Percentiles rank a stretch among this genome's conserved stretches.
These are phyloP conservation scores for Parambassis ranga DNA, from an alignment of 2,797 vertebrate species.

Conservation along the genomic window DNA sequence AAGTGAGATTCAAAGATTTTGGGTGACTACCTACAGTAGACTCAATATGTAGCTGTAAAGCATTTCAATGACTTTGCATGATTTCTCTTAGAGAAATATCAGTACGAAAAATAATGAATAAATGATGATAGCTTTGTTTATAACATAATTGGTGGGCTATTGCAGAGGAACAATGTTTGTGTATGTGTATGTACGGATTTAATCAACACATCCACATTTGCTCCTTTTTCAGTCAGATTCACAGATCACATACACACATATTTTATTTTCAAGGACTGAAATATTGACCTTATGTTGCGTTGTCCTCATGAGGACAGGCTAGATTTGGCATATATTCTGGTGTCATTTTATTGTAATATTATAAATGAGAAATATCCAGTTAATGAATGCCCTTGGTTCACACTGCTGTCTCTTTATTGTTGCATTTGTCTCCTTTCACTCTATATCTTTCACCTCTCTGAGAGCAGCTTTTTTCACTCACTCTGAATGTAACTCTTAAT, in stretches of 20 bases:
- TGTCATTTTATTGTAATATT: background rate
- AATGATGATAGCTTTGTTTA: constrained; percentile 54
- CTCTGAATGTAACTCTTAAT: background rate
- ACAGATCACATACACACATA: too few relatives aligned
- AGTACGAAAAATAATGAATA: too few relatives aligned
- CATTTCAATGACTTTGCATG: too few relatives aligned
- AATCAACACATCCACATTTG: too few relatives aligned
- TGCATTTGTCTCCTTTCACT: background rate
- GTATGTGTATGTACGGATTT: constrained; percentile 3
- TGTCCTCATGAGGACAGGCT: too few relatives aligned
- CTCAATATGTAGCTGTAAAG: too few relatives aligned
- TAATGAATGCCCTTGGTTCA: background rate
- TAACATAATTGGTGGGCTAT: constrained; percentile 36
- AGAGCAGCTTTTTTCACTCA: background rate
- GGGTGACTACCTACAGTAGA: background rate
- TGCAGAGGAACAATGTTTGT: constrained; percentile 9
- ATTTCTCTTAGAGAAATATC: too few relatives aligned
- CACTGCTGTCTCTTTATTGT: background rate
- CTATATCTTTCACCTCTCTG: background rate
- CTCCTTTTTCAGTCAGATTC: too few relatives aligned
- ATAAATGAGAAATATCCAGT: background rate
- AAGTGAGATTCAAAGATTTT: background rate
- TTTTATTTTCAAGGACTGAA: too few relatives aligned
- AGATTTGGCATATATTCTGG: too few relatives aligned
- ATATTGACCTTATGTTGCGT: too few relatives aligned